Percentiles rank a stretch among this genome's conserved stretches.
phyloP scores from a whole-genome alignment of 1,140 invertebrate species.

The Paralvinella palmiformis region DNA sequence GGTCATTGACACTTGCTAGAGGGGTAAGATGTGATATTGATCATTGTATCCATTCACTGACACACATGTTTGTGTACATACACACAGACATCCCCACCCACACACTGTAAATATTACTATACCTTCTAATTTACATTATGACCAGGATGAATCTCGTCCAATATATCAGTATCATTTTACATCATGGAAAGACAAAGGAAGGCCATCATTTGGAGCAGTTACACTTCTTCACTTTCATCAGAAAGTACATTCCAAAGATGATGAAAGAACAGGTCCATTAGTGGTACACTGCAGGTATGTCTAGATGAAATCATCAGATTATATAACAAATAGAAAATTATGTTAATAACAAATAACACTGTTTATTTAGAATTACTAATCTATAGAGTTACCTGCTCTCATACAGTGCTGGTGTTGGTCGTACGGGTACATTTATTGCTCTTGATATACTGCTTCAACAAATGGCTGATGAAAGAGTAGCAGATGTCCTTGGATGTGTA shows the following conservation, averaged over 20 bases:
- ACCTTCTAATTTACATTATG: not conserved
- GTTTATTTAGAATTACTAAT: no score
- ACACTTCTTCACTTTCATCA: not conserved
- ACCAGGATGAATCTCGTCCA: not conserved
- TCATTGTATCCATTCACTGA: no score
- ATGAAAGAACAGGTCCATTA: not conserved
- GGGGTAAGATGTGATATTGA: not conserved
- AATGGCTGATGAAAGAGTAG: slow-evolving; percentile 33
- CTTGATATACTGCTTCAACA: slow-evolving; percentile 44
- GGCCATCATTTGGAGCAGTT: not conserved
- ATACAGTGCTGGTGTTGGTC: slow-evolving; percentile 50
- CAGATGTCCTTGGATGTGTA: slow-evolving; percentile 46
- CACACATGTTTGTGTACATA: no score
- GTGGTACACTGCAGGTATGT: slow-evolving; percentile 14
- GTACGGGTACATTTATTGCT: slow-evolving; percentile 51
- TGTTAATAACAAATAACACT: no score
- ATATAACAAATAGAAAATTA: no score
- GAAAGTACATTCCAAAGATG: not conserved
- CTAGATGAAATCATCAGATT: no score
- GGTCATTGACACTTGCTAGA: not conserved
- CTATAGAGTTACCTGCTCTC: no score
- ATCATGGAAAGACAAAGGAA: slow-evolving; percentile 7
- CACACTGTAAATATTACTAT: not conserved
- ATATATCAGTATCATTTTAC: slow-evolving; percentile 7
- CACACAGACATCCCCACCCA: no score